These are phyloP conservation scores for Octodonta nipae DNA, from an alignment of 2,888 invertebrate species.

Conservation along the genomic window DNA sequence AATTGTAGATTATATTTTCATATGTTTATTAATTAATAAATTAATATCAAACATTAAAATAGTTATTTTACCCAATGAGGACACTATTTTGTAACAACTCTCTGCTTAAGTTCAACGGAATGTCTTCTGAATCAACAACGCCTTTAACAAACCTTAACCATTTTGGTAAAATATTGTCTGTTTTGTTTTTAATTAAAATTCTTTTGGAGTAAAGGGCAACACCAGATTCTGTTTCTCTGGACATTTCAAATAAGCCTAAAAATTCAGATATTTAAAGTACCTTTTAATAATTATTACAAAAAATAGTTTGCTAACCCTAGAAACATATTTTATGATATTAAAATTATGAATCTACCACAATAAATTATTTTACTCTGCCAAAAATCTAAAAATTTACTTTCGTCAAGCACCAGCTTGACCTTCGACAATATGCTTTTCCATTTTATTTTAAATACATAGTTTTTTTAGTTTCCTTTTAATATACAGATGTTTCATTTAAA, in stretches of 20 bases:
- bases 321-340: too few species aligned
- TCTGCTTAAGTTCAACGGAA: conserved; percentile 90
- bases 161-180: conserved; percentile 81
- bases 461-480: too few species aligned
- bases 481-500: too few species aligned
- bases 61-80: conserved; percentile 54
- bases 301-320: not conserved
- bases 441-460: too few species aligned
- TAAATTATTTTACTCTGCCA: too few species aligned
- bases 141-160: conserved; percentile 94
- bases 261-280: too few species aligned
- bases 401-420: too few species aligned
- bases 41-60: not conserved
- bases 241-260: conserved; percentile 72
- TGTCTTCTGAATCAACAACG: conserved; percentile 96
- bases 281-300: not conserved
- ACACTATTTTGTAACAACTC: conserved; percentile 89
- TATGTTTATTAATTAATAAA: not conserved
- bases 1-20: conserved; percentile 2
- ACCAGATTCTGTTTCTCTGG: conserved; percentile 70
- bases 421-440: too few species aligned
- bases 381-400: too few species aligned
- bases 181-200: conserved; percentile 81
- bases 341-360: too few species aligned
- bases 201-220: conserved; percentile 85